Base-by-base conservation (phyloP, 2,888 invertebrate species). In the Cryptophagus acutangulus region DNA sequence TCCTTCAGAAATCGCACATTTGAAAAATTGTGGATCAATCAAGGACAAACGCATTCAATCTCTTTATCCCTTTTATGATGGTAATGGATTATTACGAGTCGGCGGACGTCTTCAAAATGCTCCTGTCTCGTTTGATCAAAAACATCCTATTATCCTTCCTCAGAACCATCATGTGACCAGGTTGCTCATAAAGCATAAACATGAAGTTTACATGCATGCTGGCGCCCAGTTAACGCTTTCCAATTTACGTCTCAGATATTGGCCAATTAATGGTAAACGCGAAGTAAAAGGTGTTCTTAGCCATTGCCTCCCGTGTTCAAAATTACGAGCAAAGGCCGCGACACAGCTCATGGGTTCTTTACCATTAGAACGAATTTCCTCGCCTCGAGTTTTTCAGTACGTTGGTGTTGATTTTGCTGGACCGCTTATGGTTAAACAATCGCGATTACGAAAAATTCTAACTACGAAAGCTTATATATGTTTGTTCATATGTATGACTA, bases 381-480 rank as follows among this genome's bases (percentile, higher is more conserved):
- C 25, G 15, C 5, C 17, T 17, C 6, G 39, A n/a, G 24, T 41
- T 2, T 47, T 45, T 33, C 3, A 16, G 1, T 29, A 9, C 13
- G 13, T 14, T 9, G 47, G 47, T n/a, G 33, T 47, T 10, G 47
- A 47, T 28, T 45, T 41, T 12, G 34, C 35, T 2, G 45, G 38
- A 1, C 41, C 41, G 10, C 14, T 45, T 8, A 3, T 35, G 6
- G 6, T 41, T n/a, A 28, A 16, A 12, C 33, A 41, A n/a, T 3
- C 24, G 15, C 2, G 17, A 15, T n/a, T 28, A 17, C 18, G 41
- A 6, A 33, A 24, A 3, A 14, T 16, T 5, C 24, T 25, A 8
- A 2, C 16, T 1, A 25, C 37, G n/a, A 45, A 45, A 24, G n/a
- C 41, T 1, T 45, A 45, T 25, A 31, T 43, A 6, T 33, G 30